phyloP scores from a whole-genome alignment of 2,113 vertebrate species.

The Fukomys damarensis region DNA sequence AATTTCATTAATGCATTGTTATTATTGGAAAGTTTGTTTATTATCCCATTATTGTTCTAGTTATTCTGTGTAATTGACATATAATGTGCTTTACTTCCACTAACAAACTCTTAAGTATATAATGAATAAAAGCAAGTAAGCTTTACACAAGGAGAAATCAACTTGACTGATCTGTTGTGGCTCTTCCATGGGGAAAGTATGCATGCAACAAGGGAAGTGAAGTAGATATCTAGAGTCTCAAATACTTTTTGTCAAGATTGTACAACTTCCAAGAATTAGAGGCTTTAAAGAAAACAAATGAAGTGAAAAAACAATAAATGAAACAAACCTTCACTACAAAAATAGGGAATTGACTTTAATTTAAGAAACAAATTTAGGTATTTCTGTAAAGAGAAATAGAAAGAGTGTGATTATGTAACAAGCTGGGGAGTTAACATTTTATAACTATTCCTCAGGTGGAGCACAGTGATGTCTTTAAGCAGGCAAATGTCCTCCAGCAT shows the following conservation, averaged over 20 bases:
- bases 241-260: not conserved
- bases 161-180: not conserved
- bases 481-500: not conserved
- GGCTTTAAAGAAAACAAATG: not conserved
- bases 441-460: not conserved
- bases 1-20: not conserved
- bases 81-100: not conserved
- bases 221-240: not conserved
- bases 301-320: not conserved
- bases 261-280: not conserved
- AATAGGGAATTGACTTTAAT: not conserved
- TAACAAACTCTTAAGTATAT: not conserved
- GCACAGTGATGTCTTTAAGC: not conserved
- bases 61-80: not conserved
- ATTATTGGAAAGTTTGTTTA: not conserved
- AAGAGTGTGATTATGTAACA: not conserved
- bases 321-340: not conserved
- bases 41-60: not conserved
- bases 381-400: conserved; percentile 41
- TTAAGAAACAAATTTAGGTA: not conserved
- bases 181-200: not conserved
- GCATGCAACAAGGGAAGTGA: not conserved
- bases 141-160: conserved; percentile 1
- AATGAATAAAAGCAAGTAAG: not conserved
- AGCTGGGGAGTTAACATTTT: not conserved